Percentiles rank a stretch among this genome's conserved stretches.
These are phyloP conservation scores for Zosterops hypoxanthus DNA, from an alignment of 2,113 vertebrate species.

Conservation along the genomic window DNA sequence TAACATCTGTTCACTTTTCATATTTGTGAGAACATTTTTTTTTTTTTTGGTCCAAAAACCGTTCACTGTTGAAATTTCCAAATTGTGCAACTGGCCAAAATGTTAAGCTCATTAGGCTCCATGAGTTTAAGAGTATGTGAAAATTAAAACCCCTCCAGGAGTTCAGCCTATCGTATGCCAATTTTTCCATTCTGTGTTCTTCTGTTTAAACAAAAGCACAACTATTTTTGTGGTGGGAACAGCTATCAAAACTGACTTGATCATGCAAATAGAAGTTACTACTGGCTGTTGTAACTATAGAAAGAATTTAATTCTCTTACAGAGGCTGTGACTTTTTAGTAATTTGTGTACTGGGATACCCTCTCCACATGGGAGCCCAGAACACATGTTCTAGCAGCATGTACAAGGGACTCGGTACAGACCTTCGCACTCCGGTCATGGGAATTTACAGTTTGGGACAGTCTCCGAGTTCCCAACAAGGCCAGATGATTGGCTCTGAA, in stretches of 20 bases:
- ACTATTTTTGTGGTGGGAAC: slow-evolving; percentile 22
- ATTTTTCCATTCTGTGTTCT: slow-evolving; percentile 1
- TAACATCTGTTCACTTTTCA: slow-evolving; percentile 71
- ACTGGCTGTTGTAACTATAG: not conserved
- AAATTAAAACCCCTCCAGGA: slow-evolving; percentile 41
- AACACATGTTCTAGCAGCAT: not conserved
- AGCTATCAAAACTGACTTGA: slow-evolving; percentile 19
- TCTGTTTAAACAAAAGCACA: slow-evolving; percentile 12
- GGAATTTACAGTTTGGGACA: slow-evolving; percentile 23
- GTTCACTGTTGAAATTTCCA: slow-evolving; percentile 62
- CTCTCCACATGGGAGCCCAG: not conserved
- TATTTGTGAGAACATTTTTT: slow-evolving; percentile 74
- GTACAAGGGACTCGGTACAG: not conserved
- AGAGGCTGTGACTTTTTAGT: not conserved
- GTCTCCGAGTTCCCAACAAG: not conserved
- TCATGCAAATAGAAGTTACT: slow-evolving; percentile 6
- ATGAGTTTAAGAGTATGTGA: slow-evolving; percentile 9
- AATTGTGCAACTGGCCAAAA: slow-evolving; percentile 35
- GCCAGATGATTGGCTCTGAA: slow-evolving; percentile 43
- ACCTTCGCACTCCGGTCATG: not conserved
- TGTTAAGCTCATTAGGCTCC: slow-evolving; percentile 22
- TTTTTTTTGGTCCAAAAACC: slow-evolving; percentile 48
- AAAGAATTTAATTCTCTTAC: not conserved
- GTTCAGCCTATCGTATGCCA: not conserved
- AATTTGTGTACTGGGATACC: not conserved